phyloP scores from a whole-genome alignment of 1,140 invertebrate species.

The Thalassaphorura encarpata region DNA sequence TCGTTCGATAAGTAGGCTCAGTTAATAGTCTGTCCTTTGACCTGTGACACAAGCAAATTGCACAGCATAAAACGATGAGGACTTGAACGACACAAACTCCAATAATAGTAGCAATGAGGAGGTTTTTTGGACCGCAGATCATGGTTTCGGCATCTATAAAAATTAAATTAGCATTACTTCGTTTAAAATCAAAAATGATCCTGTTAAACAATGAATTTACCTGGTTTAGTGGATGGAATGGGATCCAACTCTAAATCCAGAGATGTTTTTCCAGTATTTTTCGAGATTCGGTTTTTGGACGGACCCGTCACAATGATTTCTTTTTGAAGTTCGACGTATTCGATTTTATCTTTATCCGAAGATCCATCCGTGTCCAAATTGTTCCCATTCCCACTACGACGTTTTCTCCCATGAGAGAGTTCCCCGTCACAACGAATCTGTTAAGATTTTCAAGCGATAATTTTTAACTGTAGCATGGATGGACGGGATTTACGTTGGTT shows the following conservation, averaged over 20 bases:
- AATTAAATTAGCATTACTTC: not conserved
- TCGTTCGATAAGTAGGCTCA: conserved; percentile 7
- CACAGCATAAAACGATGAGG: conserved; percentile 23
- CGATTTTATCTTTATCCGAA: conserved; percentile 4
- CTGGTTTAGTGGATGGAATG: no score
- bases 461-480: not conserved
- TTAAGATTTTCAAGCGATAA: not conserved
- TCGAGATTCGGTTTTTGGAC: not conserved
- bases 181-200: no score
- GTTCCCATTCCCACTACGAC: not conserved
- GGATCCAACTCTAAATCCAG: no score
- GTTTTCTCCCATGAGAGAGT: conserved; percentile 22
- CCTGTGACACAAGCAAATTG: conserved; percentile 21
- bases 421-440: conserved; percentile 30
- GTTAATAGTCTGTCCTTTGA: conserved; percentile 18
- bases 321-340: conserved; percentile 22
- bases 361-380: not conserved
- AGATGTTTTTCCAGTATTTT: not conserved
- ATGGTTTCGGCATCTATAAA: conserved; percentile 19
- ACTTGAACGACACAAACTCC: conserved; percentile 31
- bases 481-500: not conserved
- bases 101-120: conserved; percentile 26
- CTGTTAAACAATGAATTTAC: no score
- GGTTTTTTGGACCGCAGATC: conserved; percentile 24
- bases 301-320: conserved; percentile 29